Evolutionary conservation across 2,113 vertebrate genomes (phyloP), one percentile per base, ranked within the genome.

Genomic region (Chionodraco myersi): DNA sequence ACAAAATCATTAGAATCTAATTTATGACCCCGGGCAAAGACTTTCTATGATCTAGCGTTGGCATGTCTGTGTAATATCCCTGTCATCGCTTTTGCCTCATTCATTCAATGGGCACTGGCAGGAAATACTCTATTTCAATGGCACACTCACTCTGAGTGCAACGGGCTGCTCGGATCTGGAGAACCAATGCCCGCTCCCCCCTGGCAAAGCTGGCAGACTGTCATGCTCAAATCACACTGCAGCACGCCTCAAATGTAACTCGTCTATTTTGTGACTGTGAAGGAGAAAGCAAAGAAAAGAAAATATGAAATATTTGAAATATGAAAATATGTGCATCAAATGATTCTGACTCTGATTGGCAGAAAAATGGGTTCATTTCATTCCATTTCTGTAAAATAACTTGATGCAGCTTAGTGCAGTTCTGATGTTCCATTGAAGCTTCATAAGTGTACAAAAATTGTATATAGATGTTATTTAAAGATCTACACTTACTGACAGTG

Each of bases 1-100:
- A 96, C 94, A 96, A 96, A 97, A 96, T 96, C 93, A 96, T 96
- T 97, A 96, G 88, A 92, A 91, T 93, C 90, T 88, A 96, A 96
- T 95, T 92, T 95, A 96, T 95, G 91, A 91, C 94, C 95, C 91
- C 6, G 84, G 88, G 89, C 86, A 88, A 79, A 93, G 79, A 94
- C 84, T 76, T 86, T 91, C 89, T 80, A 47, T 89, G 90, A 93
- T 91, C 82, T 88, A 85, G 77, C 82, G 81, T 61, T 84, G 85
- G 85, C 87, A 78, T 86, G 78, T 89, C 77, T 72, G 70, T 81
- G 80, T 91, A 92, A 91, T 89, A 91, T 90, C 86, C 75, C 82
- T 86, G 88, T 87, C 89, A 79, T 79, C 26, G 52, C 76, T 44
- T 84, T 90, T 44, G 64, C 79, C 75, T 89, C 86, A 79, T 86